Percentiles rank a stretch among this genome's conserved stretches.
Evolutionary conservation across 2,888 invertebrate genomes (phyloP).

Genomic region (Acholoe squamosa): DNA sequence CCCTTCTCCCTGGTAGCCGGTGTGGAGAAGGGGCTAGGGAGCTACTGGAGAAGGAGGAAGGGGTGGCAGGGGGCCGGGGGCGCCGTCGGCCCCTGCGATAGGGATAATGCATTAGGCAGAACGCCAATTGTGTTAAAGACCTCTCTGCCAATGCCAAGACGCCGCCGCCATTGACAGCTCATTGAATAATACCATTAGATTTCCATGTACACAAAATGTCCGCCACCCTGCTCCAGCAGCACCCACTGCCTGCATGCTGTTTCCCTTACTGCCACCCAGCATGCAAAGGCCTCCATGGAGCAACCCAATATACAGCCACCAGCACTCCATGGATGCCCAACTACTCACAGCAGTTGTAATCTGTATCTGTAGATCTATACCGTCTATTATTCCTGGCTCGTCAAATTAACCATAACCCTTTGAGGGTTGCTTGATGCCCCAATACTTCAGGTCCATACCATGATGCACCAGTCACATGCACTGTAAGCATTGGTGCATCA

Average conservation of each 20-base stretch:
- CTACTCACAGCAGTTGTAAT: too few species aligned
- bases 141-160: conserved; percentile 52
- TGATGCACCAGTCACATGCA: too few species aligned
- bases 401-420: too few species aligned
- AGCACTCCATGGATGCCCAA: too few species aligned
- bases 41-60: background rate
- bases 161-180: conserved; percentile 49
- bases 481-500: too few species aligned
- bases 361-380: too few species aligned
- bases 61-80: conserved; percentile 31
- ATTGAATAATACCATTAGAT: conserved; percentile 60
- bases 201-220: conserved; percentile 55
- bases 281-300: background rate
- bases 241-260: background rate
- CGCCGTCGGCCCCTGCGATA: conserved; percentile 16
- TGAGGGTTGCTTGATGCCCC: too few species aligned
- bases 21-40: background rate
- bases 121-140: conserved; percentile 59
- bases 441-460: too few species aligned
- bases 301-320: background rate
- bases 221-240: background rate
- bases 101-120: conserved; percentile 52
- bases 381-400: too few species aligned
- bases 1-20: background rate
- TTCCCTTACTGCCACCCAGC: background rate